These are phyloP conservation scores for Marmota monax DNA, from an alignment of 2,113 vertebrate genomes.

Conservation along the genomic window DNA sequence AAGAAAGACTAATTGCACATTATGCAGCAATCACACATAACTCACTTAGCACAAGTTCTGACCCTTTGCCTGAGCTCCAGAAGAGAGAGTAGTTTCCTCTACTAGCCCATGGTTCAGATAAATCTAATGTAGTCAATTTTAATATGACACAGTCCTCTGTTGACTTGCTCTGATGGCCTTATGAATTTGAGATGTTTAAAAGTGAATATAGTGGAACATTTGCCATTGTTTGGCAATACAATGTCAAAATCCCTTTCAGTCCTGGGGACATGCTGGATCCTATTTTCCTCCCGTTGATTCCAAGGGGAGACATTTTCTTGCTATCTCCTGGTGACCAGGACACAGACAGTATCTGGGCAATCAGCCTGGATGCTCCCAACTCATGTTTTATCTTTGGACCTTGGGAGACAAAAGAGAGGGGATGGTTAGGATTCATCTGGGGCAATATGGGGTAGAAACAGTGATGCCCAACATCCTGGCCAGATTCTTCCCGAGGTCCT, in stretches of 20 bases:
- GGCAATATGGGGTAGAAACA: background rate
- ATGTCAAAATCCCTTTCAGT: background rate
- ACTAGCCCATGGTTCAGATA: background rate
- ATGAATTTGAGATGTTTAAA: background rate
- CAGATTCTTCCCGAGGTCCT: background rate
- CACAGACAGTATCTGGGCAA: background rate
- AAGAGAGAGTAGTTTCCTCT: background rate
- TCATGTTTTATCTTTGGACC: background rate
- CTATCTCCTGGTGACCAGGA: background rate
- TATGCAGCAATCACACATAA: background rate
- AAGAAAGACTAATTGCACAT: background rate
- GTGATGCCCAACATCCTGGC: background rate
- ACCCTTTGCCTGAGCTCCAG: background rate
- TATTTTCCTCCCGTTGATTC: background rate
- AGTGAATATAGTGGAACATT: background rate
- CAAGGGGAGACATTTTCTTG: background rate
- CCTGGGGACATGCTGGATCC: background rate
- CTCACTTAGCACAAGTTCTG: background rate
- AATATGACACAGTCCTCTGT: background rate
- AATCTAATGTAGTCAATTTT: background rate
- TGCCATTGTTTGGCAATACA: background rate
- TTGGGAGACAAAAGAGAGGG: background rate
- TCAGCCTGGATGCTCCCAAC: background rate
- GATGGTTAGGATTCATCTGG: background rate
- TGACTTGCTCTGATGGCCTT: background rate